Base-by-base conservation (phyloP, 1,140 invertebrate genomes). In the Eumaeus atala region DNA sequence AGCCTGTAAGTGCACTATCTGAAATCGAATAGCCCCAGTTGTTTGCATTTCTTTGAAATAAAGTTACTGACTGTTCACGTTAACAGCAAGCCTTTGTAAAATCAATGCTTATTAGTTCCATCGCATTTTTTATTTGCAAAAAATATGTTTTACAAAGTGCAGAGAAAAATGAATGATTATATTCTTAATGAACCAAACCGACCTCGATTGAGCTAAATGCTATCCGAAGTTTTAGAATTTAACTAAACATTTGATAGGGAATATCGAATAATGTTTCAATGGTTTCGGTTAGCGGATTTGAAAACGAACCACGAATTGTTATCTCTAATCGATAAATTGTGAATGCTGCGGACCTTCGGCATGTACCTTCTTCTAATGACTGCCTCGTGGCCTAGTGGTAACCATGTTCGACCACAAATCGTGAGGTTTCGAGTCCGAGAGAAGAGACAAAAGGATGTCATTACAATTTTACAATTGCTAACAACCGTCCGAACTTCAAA, bases 211-310 rank as follows among this genome's bases (percentile, higher is more conserved):
- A 14, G 38, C 38, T 11, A 40, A 28, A 28, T 40, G 38, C 2
- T 40, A 3, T 8, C n/a, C 38, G 8, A 40, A 40, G 38, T 40
- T 40, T 40, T 40, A 12, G 11, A 40, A 40, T 40, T 11, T 12
- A 40, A 28, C 38, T 12, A 40, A 40, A 40, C 14, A 40, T 40
- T 40, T 40, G n/a, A 14, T 38, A 38, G 36, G 12, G 38, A 40
- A 40, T 40, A 40, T 6, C 38, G 38, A 16, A 40, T 16, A 40
- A n/a, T n/a, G n/a, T 40, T 14, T 12, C 6, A 12, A n/a, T 8
- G n/a, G 14, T 11, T n/a, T 40, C 14, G n/a, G 14, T 3, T 14
- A 14, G 36, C 0, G 14, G 0, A 11, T 14, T 14, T 12, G n/a
- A 40, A 7, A 40, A 7, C 14, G 8, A 12, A 40, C 12, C n/a